phyloP scores from a whole-genome alignment of 2,113 vertebrate species.

The human region DNA sequence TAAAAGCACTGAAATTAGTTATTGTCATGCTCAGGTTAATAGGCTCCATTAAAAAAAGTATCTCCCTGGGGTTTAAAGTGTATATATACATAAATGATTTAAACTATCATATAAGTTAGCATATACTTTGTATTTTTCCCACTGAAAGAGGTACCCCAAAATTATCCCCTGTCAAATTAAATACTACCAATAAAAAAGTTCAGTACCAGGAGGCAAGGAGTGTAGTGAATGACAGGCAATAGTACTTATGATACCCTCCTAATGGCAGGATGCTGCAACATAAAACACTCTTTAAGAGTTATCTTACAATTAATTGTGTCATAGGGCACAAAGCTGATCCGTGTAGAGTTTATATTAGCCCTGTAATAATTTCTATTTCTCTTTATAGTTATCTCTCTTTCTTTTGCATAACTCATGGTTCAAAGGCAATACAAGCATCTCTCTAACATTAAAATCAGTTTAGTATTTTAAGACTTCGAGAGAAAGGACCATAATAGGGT shows the following conservation, averaged over 20 bases:
- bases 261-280: no score
- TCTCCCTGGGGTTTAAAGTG: background rate
- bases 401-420: background rate
- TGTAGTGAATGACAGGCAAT: no score
- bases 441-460: background rate
- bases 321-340: background rate
- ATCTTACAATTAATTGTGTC: background rate
- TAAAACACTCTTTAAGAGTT: no score
- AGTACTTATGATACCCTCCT: no score
- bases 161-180: no score
- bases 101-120: no score
- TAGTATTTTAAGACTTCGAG: constrained; percentile 1
- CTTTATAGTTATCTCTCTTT: background rate
- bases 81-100: no score
- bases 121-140: no score
- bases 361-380: background rate
- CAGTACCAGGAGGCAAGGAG: no score
- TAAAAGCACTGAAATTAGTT: background rate
- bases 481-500: background rate
- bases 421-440: background rate
- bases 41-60: background rate
- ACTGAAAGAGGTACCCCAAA: no score
- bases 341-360: background rate
- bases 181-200: no score
- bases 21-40: background rate